Percentiles rank a stretch among this genome's conserved stretches.
phyloP scores from a whole-genome alignment of 2,113 vertebrate genomes.

The Tragelaphus imberbis region DNA sequence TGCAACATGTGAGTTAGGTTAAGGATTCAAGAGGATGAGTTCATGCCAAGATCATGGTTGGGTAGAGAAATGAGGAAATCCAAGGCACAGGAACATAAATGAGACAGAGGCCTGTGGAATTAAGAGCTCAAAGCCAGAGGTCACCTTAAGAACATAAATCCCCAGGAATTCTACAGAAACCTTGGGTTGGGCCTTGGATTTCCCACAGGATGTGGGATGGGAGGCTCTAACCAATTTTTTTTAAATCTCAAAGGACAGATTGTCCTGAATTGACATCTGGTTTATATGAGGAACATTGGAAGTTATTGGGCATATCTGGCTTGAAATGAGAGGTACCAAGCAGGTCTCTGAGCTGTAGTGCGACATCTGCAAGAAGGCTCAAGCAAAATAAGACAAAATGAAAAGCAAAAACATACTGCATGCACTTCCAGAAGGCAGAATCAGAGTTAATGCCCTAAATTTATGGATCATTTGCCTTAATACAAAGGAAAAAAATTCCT shows the following conservation, averaged over 20 bases:
- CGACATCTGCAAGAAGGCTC: background rate
- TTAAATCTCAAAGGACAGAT: slow-evolving; percentile 50
- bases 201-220: slow-evolving; percentile 54
- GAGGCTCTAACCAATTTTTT: slow-evolving; percentile 44
- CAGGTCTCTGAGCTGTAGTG: background rate
- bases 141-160: slow-evolving; percentile 54
- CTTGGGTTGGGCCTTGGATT: slow-evolving; percentile 43
- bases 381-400: background rate
- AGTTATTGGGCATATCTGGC: background rate
- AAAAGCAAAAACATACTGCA: background rate
- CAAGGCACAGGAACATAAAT: background rate
- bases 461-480: background rate
- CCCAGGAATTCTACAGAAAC: slow-evolving; percentile 47
- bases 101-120: background rate
- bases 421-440: background rate
- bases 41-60: background rate
- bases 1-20: background rate
- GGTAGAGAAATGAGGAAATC: background rate
- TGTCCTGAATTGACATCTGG: slow-evolving; percentile 54
- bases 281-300: slow-evolving; percentile 20
- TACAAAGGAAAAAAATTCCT: background rate
- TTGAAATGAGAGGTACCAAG: background rate
- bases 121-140: background rate
- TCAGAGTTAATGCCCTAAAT: background rate
- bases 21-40: background rate